These are phyloP conservation scores for Sturnus vulgaris DNA, from an alignment of 2,113 vertebrate species.

Conservation along the genomic window DNA sequence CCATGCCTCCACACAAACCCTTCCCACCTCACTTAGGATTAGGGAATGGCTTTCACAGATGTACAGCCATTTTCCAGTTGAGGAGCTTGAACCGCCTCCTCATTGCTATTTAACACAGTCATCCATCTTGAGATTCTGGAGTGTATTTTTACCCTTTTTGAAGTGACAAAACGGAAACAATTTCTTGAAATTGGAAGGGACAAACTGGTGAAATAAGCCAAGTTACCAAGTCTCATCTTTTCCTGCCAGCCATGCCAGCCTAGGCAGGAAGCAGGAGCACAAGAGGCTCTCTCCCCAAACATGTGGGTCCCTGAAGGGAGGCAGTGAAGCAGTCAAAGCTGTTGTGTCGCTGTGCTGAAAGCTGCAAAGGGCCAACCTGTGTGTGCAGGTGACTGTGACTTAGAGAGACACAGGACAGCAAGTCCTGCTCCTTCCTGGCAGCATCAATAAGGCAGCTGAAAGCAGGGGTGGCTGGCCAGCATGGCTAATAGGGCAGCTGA, in stretches of 20 bases:
- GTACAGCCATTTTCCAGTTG: neutral
- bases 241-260: neutral
- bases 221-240: neutral
- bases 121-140: neutral
- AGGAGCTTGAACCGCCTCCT: neutral
- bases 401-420: neutral
- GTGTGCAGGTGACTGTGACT: neutral
- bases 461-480: neutral
- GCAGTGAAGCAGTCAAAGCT: neutral
- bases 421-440: neutral
- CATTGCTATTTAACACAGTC: neutral
- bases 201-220: neutral
- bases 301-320: neutral
- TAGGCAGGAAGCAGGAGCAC: neutral
- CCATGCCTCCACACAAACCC: neutral
- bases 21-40: neutral
- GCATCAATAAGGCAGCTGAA: neutral
- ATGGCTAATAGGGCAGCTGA: neutral
- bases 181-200: neutral
- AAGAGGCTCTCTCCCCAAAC: neutral
- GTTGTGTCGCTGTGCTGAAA: neutral
- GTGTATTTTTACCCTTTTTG: neutral
- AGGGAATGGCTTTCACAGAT: neutral
- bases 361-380: neutral
- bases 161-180: neutral